Conservation (phyloP, 2,113 vertebrate species). For the Corythornis madagascariensis region DNA sequence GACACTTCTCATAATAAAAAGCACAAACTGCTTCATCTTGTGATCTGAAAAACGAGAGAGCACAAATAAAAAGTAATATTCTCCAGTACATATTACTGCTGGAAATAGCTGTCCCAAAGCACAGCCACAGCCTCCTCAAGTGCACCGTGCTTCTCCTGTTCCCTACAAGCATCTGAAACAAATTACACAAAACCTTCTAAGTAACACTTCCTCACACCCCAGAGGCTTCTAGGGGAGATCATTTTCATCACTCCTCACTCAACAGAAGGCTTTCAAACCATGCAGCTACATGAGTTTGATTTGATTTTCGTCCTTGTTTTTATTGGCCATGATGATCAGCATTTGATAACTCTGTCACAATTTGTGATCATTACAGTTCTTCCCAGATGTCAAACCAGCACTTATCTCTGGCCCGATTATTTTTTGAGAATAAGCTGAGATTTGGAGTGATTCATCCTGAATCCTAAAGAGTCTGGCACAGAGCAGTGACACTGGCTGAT, state of each 20-base stretch:
- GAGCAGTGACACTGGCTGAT: slow-evolving; percentile 48
- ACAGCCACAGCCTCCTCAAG: background rate
- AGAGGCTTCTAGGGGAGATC: background rate
- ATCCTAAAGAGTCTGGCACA: slow-evolving; percentile 5
- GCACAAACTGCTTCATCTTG: background rate
- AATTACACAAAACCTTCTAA: slow-evolving; percentile 2
- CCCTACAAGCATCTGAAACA: slow-evolving; percentile 11
- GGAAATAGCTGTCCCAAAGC: slow-evolving; percentile 22
- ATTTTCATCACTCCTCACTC: background rate
- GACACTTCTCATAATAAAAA: slow-evolving; percentile 1
- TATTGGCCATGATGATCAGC: background rate
- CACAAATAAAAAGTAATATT: background rate
- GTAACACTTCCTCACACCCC: background rate
- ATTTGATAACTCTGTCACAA: background rate
- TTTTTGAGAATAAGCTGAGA: slow-evolving; percentile 21
- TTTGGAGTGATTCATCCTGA: slow-evolving; percentile 8
- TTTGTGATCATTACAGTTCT: slow-evolving; percentile 14
- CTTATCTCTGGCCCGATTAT: slow-evolving; percentile 25
- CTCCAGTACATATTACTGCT: background rate
- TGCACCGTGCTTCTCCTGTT: background rate
- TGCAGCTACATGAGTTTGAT: background rate
- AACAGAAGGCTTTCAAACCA: background rate
- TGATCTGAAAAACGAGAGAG: background rate
- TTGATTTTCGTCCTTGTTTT: background rate
- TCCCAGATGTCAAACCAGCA: slow-evolving; percentile 38